Conservation (phyloP, 2,888 invertebrate genomes). For the Byasa hedistus region DNA sequence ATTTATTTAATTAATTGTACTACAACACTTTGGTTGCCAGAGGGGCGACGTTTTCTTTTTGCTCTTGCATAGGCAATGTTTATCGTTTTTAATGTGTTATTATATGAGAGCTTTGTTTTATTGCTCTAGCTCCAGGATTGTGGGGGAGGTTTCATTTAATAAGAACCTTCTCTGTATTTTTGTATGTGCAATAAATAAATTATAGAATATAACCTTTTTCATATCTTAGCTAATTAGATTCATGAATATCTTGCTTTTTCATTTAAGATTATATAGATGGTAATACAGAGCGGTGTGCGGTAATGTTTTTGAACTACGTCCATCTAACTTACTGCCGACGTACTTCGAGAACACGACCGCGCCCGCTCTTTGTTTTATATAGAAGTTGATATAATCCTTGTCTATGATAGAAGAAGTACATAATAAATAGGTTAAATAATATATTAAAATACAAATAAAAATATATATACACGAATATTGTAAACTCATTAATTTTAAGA, state of each 20-base stretch:
- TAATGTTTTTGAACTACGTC: constrained; percentile 28
- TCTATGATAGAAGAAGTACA: constrained; percentile 75
- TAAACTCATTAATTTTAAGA: constrained; percentile 67
- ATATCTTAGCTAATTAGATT: constrained; percentile 77
- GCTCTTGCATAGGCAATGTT: constrained; percentile 47
- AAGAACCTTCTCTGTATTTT: constrained; percentile 64
- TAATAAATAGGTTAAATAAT: constrained; percentile 73
- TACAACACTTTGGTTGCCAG: constrained; percentile 47
- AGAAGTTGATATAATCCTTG: constrained; percentile 76
- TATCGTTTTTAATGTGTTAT: constrained; percentile 36
- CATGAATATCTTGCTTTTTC: constrained; percentile 68
- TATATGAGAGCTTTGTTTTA: constrained; percentile 24
- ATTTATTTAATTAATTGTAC: constrained; percentile 45
- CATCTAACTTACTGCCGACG: constrained; percentile 31
- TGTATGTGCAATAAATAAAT: constrained; percentile 77
- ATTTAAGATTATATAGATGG: constrained; percentile 43
- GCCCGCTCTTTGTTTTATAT: constrained; percentile 42
- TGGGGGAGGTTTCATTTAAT: constrained; percentile 31
- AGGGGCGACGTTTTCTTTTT: constrained; percentile 52
- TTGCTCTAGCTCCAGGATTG: constrained; percentile 44
- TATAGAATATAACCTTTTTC: constrained; percentile 65
- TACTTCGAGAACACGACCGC: constrained; percentile 43
- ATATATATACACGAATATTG: constrained; percentile 78
- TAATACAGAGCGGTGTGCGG: constrained; percentile 31
- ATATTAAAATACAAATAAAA: constrained; percentile 77